These are phyloP conservation scores for Sipha flava DNA, from an alignment of 1,140 invertebrate species.

Conservation along the genomic window DNA sequence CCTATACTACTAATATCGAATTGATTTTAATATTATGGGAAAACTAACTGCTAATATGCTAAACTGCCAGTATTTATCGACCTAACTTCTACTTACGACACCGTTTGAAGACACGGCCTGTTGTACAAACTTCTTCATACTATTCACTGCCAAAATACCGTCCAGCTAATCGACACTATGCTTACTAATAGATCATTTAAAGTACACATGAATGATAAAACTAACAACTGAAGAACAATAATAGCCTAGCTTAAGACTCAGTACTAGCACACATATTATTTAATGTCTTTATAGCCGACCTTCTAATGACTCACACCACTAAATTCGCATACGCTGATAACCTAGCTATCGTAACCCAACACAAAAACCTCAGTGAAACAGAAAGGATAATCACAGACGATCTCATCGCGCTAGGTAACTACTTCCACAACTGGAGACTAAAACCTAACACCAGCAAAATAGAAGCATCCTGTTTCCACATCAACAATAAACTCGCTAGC, in stretches of 20 bases:
- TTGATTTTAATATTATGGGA: too few species aligned
- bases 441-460: not conserved
- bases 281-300: not conserved
- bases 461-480: not conserved
- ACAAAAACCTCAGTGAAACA: not conserved
- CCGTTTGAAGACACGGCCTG: not conserved
- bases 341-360: not conserved
- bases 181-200: slow-evolving; percentile 13
- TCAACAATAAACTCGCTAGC: not conserved
- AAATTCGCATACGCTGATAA: not conserved
- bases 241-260: not conserved
- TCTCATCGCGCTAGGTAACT: not conserved
- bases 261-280: not conserved
- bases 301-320: not conserved
- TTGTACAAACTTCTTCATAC: slow-evolving; percentile 11
- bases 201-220: not conserved
- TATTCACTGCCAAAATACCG: slow-evolving; percentile 7
- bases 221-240: not conserved
- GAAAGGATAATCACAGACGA: not conserved
- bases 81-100: slow-evolving; percentile 33
- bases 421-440: not conserved
- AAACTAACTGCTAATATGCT: too few species aligned
- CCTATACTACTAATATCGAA: too few species aligned
- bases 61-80: slow-evolving; percentile 32
- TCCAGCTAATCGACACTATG: slow-evolving; percentile 12